These are phyloP conservation scores for Scleropages formosus DNA, from an alignment of 2,797 vertebrate species.

Conservation along the genomic window DNA sequence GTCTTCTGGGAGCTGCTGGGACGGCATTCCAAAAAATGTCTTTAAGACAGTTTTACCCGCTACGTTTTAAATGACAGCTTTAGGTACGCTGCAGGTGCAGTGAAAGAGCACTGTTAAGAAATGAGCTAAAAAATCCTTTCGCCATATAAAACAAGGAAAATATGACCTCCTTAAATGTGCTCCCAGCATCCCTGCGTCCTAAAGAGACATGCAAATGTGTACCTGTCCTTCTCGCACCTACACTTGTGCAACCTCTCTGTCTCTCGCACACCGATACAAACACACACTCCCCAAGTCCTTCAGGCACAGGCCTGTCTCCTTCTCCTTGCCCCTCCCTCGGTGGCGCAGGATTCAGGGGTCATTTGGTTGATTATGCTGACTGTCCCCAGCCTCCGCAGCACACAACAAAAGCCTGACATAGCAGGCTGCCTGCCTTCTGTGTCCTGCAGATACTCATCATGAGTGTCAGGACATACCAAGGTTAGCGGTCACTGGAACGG, in stretches of 20 bases:
- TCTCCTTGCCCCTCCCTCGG: slow-evolving; percentile 61
- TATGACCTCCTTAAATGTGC: background rate
- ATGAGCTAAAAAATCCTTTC: background rate
- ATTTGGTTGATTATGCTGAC: slow-evolving; percentile 98
- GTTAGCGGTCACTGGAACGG: slow-evolving; percentile 96
- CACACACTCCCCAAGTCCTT: slow-evolving; percentile 56
- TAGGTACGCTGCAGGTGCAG: background rate
- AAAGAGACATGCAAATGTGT: slow-evolving; percentile 10
- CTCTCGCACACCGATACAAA: slow-evolving; percentile 31
- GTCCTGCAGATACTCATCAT: slow-evolving; percentile 98
- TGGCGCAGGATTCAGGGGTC: slow-evolving; percentile 97
- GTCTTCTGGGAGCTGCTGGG: no score
- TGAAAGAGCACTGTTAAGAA: background rate
- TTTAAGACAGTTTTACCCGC: no score
- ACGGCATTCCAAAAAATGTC: no score
- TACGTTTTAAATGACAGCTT: background rate
- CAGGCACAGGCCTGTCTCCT: slow-evolving; percentile 61
- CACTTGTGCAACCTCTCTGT: background rate
- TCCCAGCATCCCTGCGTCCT: no score
- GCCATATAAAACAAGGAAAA: background rate
- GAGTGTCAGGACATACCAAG: slow-evolving; percentile 99
- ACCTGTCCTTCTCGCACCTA: background rate
- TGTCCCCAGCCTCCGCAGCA: slow-evolving; percentile 87
- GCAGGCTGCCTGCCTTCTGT: slow-evolving; percentile 86
- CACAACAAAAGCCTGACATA: slow-evolving; percentile 86